Percentiles rank a stretch among this genome's conserved stretches.
These are phyloP conservation scores for Chaenocephalus aceratus DNA, from an alignment of 2,113 vertebrate genomes.

Conservation along the genomic window DNA sequence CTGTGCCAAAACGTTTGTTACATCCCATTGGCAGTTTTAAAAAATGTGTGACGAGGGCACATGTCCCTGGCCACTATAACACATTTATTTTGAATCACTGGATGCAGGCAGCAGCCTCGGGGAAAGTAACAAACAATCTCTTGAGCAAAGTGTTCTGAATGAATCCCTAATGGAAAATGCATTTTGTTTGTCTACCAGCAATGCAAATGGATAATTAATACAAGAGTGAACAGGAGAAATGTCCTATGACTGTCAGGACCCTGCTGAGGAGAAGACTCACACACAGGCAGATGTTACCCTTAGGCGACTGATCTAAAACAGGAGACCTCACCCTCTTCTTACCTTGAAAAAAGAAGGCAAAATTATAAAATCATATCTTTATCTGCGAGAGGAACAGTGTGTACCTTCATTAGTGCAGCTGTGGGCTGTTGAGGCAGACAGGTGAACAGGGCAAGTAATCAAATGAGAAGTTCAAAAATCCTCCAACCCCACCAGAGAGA, in stretches of 20 bases:
- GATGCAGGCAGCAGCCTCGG: conserved; percentile 51
- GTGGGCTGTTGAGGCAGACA: conserved; percentile 66
- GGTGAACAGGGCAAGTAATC: conserved; percentile 77
- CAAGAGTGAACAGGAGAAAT: conserved; percentile 46
- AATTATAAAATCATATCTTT: conserved; percentile 64
- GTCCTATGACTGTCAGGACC: conserved; percentile 56
- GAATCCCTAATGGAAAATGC: conserved; percentile 61
- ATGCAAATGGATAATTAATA: conserved; percentile 77
- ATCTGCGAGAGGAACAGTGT: conserved; percentile 54
- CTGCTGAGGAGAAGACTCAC: conserved; percentile 49
- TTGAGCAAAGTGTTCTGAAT: conserved; percentile 63
- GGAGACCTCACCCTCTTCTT: conserved; percentile 33
- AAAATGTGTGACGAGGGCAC: conserved; percentile 52
- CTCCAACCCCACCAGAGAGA: conserved; percentile 68
- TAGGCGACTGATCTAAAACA: conserved; percentile 56
- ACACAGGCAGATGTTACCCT: conserved; percentile 75
- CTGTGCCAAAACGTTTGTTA: conserved; percentile 61
- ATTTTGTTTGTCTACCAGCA: conserved; percentile 43
- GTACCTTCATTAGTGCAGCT: conserved; percentile 71
- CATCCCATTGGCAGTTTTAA: conserved; percentile 59
- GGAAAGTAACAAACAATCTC: conserved; percentile 68
- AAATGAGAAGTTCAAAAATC: conserved; percentile 76
- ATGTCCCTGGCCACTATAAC: conserved; percentile 53
- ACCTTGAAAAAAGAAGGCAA: conserved; percentile 48
- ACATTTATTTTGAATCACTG: conserved; percentile 51